phyloP scores from a whole-genome alignment of 2,113 vertebrate genomes.

The Cervus canadensis region DNA sequence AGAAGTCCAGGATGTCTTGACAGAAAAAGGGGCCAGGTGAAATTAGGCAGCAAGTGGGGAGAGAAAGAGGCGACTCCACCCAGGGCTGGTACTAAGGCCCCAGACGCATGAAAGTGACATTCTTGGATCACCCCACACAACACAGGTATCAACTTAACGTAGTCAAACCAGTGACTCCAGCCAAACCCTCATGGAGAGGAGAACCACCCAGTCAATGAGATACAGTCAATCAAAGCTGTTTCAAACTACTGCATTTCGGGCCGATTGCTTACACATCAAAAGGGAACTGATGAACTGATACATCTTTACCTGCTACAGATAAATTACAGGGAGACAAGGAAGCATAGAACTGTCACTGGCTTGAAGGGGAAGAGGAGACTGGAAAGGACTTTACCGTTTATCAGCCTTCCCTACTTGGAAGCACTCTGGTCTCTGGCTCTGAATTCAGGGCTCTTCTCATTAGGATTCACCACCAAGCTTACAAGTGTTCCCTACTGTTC shows the following conservation, averaged over 20 bases:
- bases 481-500: background rate
- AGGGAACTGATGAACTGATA: background rate
- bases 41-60: background rate
- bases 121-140: background rate
- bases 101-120: fast-evolving
- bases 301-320: background rate
- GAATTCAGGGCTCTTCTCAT: background rate
- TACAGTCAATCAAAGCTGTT: background rate
- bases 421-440: background rate
- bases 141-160: background rate
- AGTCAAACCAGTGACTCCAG: background rate
- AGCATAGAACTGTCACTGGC: background rate
- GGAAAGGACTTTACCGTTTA: fast-evolving
- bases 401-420: background rate
- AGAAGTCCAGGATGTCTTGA: background rate
- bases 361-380: background rate
- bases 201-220: background rate
- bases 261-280: background rate
- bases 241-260: background rate
- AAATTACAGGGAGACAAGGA: background rate
- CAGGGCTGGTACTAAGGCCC: background rate
- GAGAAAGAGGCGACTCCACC: background rate
- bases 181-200: background rate
- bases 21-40: background rate
- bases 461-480: background rate